These are phyloP conservation scores for Oxyruncus cristatus DNA, from an alignment of 2,113 vertebrate species.

Conservation along the genomic window DNA sequence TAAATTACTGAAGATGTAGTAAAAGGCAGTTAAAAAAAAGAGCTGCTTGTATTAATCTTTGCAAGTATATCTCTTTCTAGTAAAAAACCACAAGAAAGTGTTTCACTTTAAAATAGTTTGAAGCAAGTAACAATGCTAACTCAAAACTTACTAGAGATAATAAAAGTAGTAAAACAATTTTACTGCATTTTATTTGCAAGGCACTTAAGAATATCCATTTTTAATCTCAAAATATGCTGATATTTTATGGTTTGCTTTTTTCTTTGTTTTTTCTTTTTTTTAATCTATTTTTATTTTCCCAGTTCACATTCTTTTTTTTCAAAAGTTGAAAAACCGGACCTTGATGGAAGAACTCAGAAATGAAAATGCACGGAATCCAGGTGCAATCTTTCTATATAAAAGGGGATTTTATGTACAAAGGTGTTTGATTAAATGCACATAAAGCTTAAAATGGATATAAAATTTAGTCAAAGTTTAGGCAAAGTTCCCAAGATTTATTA, in stretches of 20 bases:
- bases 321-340: not conserved
- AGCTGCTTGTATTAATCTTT: not conserved
- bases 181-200: not conserved
- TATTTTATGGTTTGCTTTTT: not conserved
- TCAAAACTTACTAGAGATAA: not conserved
- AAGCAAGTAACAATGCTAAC: not conserved
- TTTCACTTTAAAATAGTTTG: not conserved
- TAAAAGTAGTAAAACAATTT: not conserved
- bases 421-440: not conserved
- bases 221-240: not conserved
- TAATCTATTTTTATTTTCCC: not conserved
- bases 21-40: not conserved
- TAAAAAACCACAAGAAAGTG: not conserved
- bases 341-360: not conserved
- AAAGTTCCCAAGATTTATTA: not conserved
- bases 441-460: not conserved
- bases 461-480: not conserved
- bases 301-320: not conserved
- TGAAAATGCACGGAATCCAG: not conserved
- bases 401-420: not conserved
- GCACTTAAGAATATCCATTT: not conserved
- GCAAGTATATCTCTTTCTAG: not conserved
- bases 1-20: not conserved
- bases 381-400: not conserved
- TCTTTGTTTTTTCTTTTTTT: not conserved